Evolutionary conservation across 2,113 vertebrate species (phyloP).

Genomic region (Zeus faber): DNA sequence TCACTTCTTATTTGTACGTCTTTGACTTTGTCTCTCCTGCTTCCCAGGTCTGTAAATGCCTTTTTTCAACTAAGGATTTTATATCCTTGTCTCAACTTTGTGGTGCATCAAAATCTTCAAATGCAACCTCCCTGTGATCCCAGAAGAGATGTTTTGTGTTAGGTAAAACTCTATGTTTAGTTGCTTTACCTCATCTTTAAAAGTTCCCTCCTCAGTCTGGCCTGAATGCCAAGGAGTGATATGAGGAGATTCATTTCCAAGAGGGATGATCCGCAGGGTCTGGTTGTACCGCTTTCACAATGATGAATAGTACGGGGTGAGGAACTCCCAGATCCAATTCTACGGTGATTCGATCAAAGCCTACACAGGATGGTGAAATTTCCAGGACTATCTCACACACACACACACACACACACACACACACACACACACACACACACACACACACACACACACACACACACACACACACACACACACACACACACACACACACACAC

Average conservation of each 20-base stretch:
- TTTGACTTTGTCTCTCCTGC: neutral
- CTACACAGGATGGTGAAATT: neutral
- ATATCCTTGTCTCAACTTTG: neutral
- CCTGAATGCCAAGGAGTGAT: neutral
- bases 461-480: no score
- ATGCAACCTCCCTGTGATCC: neutral
- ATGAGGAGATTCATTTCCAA: neutral
- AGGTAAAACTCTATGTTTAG: slow-evolving; percentile 6
- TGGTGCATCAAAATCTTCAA: no score
- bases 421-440: no score
- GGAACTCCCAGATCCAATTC: slow-evolving; percentile 6
- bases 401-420: no score
- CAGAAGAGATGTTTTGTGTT: neutral
- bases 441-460: no score
- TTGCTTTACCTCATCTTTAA: slow-evolving; percentile 14
- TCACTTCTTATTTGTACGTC: neutral
- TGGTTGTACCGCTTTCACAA: slow-evolving; percentile 2
- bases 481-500: no score
- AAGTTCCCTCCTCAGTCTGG: slow-evolving; percentile 5
- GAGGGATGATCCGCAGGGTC: neutral
- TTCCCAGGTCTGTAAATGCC: neutral
- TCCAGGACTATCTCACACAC: no score
- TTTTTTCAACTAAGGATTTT: neutral
- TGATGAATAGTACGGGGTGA: slow-evolving; percentile 12
- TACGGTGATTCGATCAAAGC: no score